Evolutionary conservation across 2,888 invertebrate genomes (phyloP).

Genomic region (Glaucopsyche alexis): DNA sequence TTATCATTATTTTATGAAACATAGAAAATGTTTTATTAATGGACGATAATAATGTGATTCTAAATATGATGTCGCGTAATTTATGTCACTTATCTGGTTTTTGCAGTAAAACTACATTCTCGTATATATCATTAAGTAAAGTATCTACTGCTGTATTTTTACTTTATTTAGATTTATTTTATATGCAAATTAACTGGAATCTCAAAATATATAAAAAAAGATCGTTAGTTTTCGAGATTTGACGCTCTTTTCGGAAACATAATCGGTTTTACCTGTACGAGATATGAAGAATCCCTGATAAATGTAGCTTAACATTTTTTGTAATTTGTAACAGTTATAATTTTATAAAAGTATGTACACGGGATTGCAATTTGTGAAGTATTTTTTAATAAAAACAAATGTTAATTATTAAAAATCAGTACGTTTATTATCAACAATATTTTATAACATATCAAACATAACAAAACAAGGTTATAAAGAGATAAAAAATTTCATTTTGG

Average conservation of each 20-base stretch:
- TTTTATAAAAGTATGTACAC: too few relatives aligned
- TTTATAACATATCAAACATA: background rate
- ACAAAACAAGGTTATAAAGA: background rate
- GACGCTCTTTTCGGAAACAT: background rate
- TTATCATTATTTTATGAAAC: too few relatives aligned
- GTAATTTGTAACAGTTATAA: too few relatives aligned
- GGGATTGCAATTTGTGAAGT: background rate
- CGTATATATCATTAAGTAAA: too few relatives aligned
- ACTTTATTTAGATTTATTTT: slow-evolving; percentile 10
- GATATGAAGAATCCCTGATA: background rate
- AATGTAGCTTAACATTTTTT: slow-evolving; percentile 8
- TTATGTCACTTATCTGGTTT: slow-evolving; percentile 4
- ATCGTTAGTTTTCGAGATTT: slow-evolving; percentile 5
- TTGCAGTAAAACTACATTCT: slow-evolving; percentile 13
- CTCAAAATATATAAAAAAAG: slow-evolving; percentile 11
- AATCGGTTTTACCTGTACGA: too few relatives aligned
- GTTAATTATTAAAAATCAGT: slow-evolving; percentile 5
- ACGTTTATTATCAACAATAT: background rate
- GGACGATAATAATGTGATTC: too few relatives aligned
- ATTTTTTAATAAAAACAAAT: slow-evolving; percentile 6
- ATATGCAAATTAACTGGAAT: background rate
- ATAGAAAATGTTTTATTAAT: too few relatives aligned
- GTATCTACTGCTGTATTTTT: too few relatives aligned
- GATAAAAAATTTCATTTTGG: background rate
- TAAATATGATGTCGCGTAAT: background rate